A percentile compares a stretch with the other conserved stretches of the same genome.
Conservation (phyloP, 53 echinoderm and acorn worm genomes). For the Actinopyga echinites region DNA sequence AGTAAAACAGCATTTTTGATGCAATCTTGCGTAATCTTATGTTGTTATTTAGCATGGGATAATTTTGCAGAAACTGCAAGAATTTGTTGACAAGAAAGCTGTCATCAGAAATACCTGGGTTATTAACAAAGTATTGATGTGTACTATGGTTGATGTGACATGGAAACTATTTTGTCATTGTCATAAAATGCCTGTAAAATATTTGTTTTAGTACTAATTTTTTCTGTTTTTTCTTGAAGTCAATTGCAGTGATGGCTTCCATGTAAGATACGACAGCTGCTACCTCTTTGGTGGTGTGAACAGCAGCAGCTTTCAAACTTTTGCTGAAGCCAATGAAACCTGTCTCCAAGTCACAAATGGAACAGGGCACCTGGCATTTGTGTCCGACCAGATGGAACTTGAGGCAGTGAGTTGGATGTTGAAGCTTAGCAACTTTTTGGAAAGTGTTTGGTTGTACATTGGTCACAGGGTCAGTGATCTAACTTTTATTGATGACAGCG, state of each 20-base stretch:
- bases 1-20: too few relatives aligned
- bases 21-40: too few relatives aligned
- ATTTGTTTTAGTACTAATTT: too few relatives aligned
- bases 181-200: too few relatives aligned
- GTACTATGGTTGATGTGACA: too few relatives aligned
- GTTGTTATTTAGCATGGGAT: too few relatives aligned
- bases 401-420: conserved; percentile 25
- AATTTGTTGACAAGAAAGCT: too few relatives aligned
- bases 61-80: too few relatives aligned
- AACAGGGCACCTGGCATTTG: conserved; percentile 67
- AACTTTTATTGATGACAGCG: conserved; percentile 59
- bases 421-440: background rate
- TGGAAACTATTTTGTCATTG: too few relatives aligned
- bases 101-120: too few relatives aligned
- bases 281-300: conserved; percentile 31
- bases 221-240: conserved; percentile 28
- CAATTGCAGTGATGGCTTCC: conserved; percentile 59
- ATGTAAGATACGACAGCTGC: conserved; percentile 63
- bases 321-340: conserved; percentile 55
- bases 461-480: conserved; percentile 53
- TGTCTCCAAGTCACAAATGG: conserved; percentile 55
- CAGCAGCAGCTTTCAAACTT: conserved; percentile 17
- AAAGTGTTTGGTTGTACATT: conserved; percentile 33
- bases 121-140: too few relatives aligned
- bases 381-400: conserved; percentile 57